A percentile compares a stretch with the other conserved stretches of the same genome.
phyloP scores from a whole-genome alignment of 1,140 invertebrate species.

The Drosophila mauritiana region DNA sequence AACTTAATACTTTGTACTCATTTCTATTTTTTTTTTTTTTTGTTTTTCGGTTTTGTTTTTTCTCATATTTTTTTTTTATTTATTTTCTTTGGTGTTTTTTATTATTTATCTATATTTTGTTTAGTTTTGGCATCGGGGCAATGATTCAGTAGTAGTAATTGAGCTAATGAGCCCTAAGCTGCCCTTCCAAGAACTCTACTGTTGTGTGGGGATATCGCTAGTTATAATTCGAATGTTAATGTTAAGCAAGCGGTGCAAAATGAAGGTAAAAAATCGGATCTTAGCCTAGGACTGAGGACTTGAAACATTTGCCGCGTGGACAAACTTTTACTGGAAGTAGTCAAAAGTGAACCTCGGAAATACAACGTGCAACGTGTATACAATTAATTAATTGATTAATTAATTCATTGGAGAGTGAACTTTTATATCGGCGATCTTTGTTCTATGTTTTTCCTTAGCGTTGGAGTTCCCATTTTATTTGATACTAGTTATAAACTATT shows the following conservation, averaged over 20 bases:
- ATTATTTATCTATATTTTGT: not conserved
- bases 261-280: slow-evolving; percentile 2
- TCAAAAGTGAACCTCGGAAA: slow-evolving; percentile 17
- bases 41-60: slow-evolving; percentile 5
- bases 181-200: slow-evolving; percentile 41
- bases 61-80: not conserved
- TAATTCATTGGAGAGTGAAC: slow-evolving; percentile 7
- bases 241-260: slow-evolving; percentile 17
- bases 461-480: slow-evolving; percentile 28
- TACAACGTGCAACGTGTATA: slow-evolving; percentile 7
- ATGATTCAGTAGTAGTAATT: slow-evolving; percentile 16
- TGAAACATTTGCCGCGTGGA: slow-evolving; percentile 4
- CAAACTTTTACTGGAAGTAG: slow-evolving; percentile 36
- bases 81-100: slow-evolving; percentile 3
- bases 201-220: slow-evolving; percentile 3
- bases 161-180: slow-evolving; percentile 34
- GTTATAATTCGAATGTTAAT: slow-evolving; percentile 13
- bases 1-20: slow-evolving; percentile 58
- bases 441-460: slow-evolving; percentile 11
- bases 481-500: slow-evolving; percentile 46
- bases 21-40: slow-evolving; percentile 25
- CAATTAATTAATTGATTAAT: slow-evolving; percentile 4
- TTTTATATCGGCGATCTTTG: slow-evolving; percentile 7
- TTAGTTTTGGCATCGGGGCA: slow-evolving; percentile 51
- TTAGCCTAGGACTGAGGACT: slow-evolving; percentile 30